Evolutionary conservation across 2,113 vertebrate genomes (phyloP).

Genomic region (Procavia capensis): DNA sequence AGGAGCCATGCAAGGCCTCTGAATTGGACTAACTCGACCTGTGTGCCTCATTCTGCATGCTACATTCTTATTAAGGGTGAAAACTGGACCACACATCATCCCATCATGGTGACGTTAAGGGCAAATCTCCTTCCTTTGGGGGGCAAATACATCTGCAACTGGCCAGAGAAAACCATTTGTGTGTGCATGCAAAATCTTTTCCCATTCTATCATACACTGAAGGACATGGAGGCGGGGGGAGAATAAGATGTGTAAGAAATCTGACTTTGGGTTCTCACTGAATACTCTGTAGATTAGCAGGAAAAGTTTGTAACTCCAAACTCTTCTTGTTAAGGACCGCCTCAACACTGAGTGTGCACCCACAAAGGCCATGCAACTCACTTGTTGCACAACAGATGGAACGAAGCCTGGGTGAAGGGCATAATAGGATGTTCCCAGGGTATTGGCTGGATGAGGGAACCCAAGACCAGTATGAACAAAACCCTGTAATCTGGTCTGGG

Average conservation of each 20-base stretch:
- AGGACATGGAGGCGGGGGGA: too few relatives aligned
- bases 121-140: background rate
- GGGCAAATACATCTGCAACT: background rate
- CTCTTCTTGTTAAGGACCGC: background rate
- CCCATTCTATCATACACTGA: background rate
- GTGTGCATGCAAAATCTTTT: background rate
- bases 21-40: background rate
- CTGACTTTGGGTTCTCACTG: background rate
- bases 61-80: background rate
- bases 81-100: too few relatives aligned
- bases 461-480: background rate
- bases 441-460: background rate
- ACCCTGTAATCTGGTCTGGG: background rate
- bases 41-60: background rate
- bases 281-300: background rate
- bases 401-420: background rate
- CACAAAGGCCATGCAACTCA: background rate
- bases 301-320: background rate
- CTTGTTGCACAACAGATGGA: fast-evolving
- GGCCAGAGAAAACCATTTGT: background rate
- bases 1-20: fast-evolving
- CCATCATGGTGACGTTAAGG: background rate
- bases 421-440: background rate
- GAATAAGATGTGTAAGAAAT: background rate
- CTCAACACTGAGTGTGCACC: background rate